phyloP scores from a whole-genome alignment of 2,888 invertebrate genomes.

The Epinotia nisella region DNA sequence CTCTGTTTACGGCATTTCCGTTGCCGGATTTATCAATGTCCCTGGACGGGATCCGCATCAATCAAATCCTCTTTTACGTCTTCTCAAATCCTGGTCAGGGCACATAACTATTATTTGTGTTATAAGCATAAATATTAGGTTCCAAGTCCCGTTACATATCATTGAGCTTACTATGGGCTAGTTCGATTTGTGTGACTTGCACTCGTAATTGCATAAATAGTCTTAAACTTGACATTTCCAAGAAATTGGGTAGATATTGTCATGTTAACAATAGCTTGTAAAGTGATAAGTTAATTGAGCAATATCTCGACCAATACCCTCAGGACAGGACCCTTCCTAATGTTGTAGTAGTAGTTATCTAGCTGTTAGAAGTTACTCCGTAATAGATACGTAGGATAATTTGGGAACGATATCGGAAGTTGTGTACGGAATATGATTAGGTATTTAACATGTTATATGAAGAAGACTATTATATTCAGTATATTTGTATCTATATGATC shows the following conservation, averaged over 20 bases:
- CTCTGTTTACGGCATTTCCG: too few species aligned
- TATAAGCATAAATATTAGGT: too few species aligned
- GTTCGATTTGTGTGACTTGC: background rate
- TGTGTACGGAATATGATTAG: too few species aligned
- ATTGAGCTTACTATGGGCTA: background rate
- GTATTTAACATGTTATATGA: too few species aligned
- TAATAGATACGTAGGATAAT: constrained; percentile 30
- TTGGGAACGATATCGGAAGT: background rate
- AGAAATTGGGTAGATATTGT: constrained; percentile 1
- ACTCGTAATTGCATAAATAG: background rate
- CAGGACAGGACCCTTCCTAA: constrained; percentile 33
- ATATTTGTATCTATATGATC: too few species aligned
- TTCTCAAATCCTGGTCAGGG: too few species aligned
- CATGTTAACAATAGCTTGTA: constrained; percentile 30
- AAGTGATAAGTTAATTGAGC: constrained; percentile 38
- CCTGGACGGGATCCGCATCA: too few species aligned
- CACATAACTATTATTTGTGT: too few species aligned
- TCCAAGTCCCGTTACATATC: background rate
- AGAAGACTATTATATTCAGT: too few species aligned
- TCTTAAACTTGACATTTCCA: background rate
- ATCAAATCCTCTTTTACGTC: too few species aligned
- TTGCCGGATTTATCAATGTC: too few species aligned
- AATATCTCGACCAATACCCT: constrained; percentile 32
- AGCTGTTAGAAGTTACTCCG: constrained; percentile 23
- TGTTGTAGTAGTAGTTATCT: constrained; percentile 30